phyloP scores from a whole-genome alignment of 2,888 invertebrate species.

The Quadroppia sp. region DNA sequence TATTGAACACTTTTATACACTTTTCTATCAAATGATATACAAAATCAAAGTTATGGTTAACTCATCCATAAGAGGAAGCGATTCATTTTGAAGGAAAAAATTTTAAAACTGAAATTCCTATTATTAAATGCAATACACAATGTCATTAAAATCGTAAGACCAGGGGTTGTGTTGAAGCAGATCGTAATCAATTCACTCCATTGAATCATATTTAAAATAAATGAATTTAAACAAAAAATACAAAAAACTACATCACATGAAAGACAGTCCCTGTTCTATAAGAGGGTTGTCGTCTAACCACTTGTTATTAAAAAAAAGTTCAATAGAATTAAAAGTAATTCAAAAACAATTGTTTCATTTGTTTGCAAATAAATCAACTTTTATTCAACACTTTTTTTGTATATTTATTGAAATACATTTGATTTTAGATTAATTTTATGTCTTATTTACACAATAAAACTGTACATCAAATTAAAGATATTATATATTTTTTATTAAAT shows the following conservation, averaged over 20 bases:
- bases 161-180: no score
- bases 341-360: background rate
- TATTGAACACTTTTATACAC: background rate
- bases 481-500: background rate
- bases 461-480: slow-evolving; percentile 25
- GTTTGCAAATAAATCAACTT: slow-evolving; percentile 17
- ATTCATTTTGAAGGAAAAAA: background rate
- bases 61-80: slow-evolving; percentile 1
- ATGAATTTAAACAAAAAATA: no score
- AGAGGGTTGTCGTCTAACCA: no score
- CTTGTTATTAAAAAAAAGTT: background rate
- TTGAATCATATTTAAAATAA: no score
- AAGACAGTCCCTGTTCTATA: no score
- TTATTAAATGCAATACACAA: background rate
- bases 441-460: slow-evolving; percentile 27
- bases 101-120: slow-evolving; percentile 21
- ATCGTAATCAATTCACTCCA: no score
- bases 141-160: background rate
- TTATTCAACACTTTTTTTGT: background rate
- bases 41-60: background rate
- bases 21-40: background rate
- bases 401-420: background rate
- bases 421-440: background rate
- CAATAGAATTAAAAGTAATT: background rate
- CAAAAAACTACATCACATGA: no score